Evolutionary conservation across 2,113 vertebrate genomes (phyloP).

Genomic region (Sterna hirundo): DNA sequence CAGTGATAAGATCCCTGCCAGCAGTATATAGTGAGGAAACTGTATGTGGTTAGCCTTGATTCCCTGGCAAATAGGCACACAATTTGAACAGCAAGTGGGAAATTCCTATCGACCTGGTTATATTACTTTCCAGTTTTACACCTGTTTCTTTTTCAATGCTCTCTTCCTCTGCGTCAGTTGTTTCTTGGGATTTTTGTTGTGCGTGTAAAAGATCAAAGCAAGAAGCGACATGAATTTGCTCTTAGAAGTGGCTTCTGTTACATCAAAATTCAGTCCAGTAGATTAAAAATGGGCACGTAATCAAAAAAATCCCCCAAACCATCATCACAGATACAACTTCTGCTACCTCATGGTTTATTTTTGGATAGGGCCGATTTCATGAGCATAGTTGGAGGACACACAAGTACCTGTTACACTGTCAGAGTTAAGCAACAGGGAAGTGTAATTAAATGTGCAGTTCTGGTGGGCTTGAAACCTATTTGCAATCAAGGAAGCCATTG

Average conservation of each 20-base stretch:
- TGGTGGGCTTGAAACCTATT: constrained; percentile 27
- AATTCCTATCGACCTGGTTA: neutral
- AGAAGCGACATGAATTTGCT: neutral
- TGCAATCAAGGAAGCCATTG: neutral
- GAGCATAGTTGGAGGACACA: neutral
- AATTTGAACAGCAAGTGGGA: neutral
- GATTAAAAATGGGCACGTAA: neutral
- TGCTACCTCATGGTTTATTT: neutral
- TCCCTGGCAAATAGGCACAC: neutral
- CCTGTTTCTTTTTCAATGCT: neutral
- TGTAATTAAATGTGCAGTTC: neutral
- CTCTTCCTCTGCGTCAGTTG: neutral
- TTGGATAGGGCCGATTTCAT: neutral
- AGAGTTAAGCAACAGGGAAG: neutral
- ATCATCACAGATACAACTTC: neutral
- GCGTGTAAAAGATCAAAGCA: neutral
- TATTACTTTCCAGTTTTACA: neutral
- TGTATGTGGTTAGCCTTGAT: neutral
- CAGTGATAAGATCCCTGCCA: neutral
- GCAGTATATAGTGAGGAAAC: neutral
- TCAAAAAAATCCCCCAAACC: neutral
- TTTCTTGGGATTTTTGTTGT: neutral
- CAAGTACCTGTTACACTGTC: neutral
- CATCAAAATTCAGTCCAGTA: neutral
- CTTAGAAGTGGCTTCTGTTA: neutral